Percentiles rank a stretch among this genome's conserved stretches.
Conservation (phyloP, 2,888 invertebrate genomes). For the Leucophenga maculata region DNA sequence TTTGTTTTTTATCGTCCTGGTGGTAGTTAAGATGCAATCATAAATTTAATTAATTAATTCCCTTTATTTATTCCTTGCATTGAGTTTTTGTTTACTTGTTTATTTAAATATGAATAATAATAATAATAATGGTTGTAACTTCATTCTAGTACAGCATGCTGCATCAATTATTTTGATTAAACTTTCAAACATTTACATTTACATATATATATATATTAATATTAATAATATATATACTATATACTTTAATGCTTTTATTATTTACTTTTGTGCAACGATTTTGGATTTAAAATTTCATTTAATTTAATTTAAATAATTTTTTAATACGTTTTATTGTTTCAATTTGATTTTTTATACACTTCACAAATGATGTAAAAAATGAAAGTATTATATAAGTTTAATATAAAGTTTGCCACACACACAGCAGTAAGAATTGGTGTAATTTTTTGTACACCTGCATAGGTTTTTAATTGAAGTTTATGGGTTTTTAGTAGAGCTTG, state of each 20-base stretch:
- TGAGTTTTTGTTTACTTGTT: conserved; percentile 32
- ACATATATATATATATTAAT: neutral
- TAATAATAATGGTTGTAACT: conserved; percentile 50
- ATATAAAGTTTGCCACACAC: neutral
- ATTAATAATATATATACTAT: conserved; percentile 8
- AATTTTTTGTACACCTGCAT: too few species aligned
- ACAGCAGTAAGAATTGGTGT: too few species aligned
- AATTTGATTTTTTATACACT: too few species aligned
- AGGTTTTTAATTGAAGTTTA: conserved; percentile 32
- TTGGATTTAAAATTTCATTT: neutral
- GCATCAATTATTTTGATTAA: conserved; percentile 44
- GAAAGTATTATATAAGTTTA: too few species aligned
- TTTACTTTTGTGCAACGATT: too few species aligned
- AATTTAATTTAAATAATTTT: conserved; percentile 12
- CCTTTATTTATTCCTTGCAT: conserved; percentile 29
- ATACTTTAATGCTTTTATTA: neutral
- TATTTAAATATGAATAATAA: conserved; percentile 40
- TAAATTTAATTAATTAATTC: conserved; percentile 51
- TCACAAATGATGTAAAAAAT: too few species aligned
- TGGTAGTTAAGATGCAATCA: conserved; percentile 12
- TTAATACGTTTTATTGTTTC: too few species aligned
- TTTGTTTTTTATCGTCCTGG: conserved; percentile 42
- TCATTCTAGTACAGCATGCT: conserved; percentile 9
- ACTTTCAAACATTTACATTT: conserved; percentile 51
- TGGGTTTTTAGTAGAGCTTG: too few species aligned